A percentile compares a stretch with the other conserved stretches of the same genome.
Evolutionary conservation across 2,113 vertebrate species (phyloP).

Genomic region (Dissostichus mawsoni): DNA sequence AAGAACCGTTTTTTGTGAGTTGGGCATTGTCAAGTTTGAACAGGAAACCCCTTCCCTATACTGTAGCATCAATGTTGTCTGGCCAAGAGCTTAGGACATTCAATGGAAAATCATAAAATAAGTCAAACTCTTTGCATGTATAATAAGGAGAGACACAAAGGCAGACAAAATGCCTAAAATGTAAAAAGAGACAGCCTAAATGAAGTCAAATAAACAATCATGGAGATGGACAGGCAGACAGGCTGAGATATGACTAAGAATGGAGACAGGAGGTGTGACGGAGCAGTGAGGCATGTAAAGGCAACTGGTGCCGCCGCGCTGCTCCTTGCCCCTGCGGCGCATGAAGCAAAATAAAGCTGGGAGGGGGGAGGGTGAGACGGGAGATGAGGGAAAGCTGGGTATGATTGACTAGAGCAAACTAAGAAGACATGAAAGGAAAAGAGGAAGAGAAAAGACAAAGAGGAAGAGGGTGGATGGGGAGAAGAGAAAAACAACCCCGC

Average conservation of each 20-base stretch:
- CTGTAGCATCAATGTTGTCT: neutral
- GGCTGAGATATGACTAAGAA: conserved; percentile 62
- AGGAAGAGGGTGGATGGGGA: neutral
- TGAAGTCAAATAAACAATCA: conserved; percentile 48
- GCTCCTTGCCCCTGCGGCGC: conserved; percentile 49
- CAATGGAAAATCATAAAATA: neutral
- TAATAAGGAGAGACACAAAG: neutral
- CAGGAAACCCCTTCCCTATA: neutral
- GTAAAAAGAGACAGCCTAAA: conserved; percentile 13
- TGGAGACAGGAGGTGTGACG: conserved; percentile 57
- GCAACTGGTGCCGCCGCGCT: conserved; percentile 58
- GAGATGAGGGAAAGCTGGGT: conserved; percentile 22
- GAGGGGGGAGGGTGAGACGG: conserved; percentile 18
- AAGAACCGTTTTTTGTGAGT: neutral
- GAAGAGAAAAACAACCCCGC: neutral
- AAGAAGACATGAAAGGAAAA: conserved; percentile 50
- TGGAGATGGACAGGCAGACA: conserved; percentile 45
- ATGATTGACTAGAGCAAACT: conserved; percentile 58
- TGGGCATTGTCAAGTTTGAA: neutral
- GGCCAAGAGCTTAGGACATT: neutral
- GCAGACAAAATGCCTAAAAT: conserved; percentile 12
- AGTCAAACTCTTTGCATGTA: neutral
- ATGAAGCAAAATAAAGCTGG: conserved; percentile 44
- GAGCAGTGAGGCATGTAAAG: conserved; percentile 69
- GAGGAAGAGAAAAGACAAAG: conserved; percentile 12